Evolutionary conservation across 2,888 invertebrate genomes (phyloP), one percentile per base, ranked within the genome.

Genomic region (Acrocera orbiculus): DNA sequence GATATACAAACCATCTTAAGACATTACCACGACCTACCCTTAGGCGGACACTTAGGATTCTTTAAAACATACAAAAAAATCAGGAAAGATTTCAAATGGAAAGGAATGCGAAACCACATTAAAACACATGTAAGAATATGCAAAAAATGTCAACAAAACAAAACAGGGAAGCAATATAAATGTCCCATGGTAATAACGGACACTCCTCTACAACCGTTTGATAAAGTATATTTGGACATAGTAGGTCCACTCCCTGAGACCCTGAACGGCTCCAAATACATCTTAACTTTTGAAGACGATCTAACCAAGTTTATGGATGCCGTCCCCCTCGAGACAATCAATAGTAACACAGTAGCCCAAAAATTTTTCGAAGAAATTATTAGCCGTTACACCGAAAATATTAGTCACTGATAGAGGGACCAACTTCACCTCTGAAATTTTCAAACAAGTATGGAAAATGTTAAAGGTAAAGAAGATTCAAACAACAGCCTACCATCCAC

Each of bases 391-490:
- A 4, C 14, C 11, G 6, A 29, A 32, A 10, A 17, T 32, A 16
- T 26, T 37, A 2, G 10, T 39, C 9, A 39, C 37, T 4, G 36
- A 41, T 16, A 30, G 38, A 17, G 38, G 30, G 2, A 31, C 34
- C 4, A 27, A 27, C 13, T 32, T 32, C 16, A 9, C 16, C 17
- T 19, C 27, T 4, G 26, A 32, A 3, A 3, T 32, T 8, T 19
- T 19, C 19, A 19, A 19, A 19, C 5, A 19, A 19, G 5, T 19
- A 19, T 19, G 19, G 5, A 19, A n/a, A n/a, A n/a, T n/a, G n/a
- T n/a, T n/a, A n/a, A n/a, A n/a, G n/a, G n/a, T n/a, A n/a, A n/a
- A n/a, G n/a, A n/a, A n/a, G n/a, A n/a, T n/a, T n/a, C n/a, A n/a
- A n/a, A n/a, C n/a, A n/a, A n/a, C n/a, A n/a, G n/a, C n/a, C n/a